Conservation (phyloP, 2,888 invertebrate genomes). For the Penaeus monodon region DNA sequence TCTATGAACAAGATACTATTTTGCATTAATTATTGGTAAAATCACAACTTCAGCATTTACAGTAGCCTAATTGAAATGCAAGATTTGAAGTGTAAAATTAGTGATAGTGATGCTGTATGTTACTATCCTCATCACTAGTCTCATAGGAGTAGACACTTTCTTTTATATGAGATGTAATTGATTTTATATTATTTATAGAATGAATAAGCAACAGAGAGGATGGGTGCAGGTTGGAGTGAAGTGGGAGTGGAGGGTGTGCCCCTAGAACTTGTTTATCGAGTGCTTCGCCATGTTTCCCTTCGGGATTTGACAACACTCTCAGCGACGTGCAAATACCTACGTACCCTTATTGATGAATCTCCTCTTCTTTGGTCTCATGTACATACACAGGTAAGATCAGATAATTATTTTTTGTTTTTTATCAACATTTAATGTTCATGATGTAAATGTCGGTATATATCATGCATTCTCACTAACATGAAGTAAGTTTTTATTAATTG, state of each 20-base stretch:
- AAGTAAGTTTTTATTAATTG: no score
- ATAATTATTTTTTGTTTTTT: neutral
- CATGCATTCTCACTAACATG: neutral
- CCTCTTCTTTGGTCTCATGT: conserved; percentile 32
- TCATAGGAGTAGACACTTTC: no score
- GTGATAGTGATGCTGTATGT: no score
- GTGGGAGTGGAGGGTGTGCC: conserved; percentile 43
- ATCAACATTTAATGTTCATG: neutral
- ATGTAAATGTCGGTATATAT: neutral
- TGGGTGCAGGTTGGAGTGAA: conserved; percentile 41
- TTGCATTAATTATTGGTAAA: no score
- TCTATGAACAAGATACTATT: no score
- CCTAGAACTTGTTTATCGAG: conserved; percentile 37
- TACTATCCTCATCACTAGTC: no score
- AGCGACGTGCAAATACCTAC: conserved; percentile 28
- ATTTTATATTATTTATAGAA: neutral
- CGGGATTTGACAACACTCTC: conserved; percentile 33
- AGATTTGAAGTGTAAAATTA: no score
- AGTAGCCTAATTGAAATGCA: no score
- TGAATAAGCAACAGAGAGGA: conserved; percentile 22
- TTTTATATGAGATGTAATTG: neutral
- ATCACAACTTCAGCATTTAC: no score
- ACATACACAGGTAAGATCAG: conserved; percentile 24
- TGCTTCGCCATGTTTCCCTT: conserved; percentile 28
- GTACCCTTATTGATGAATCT: conserved; percentile 36